Evolutionary conservation across 1,140 invertebrate species (phyloP), one percentile per base, ranked within the genome.

Genomic region (Caerostris extrusa): DNA sequence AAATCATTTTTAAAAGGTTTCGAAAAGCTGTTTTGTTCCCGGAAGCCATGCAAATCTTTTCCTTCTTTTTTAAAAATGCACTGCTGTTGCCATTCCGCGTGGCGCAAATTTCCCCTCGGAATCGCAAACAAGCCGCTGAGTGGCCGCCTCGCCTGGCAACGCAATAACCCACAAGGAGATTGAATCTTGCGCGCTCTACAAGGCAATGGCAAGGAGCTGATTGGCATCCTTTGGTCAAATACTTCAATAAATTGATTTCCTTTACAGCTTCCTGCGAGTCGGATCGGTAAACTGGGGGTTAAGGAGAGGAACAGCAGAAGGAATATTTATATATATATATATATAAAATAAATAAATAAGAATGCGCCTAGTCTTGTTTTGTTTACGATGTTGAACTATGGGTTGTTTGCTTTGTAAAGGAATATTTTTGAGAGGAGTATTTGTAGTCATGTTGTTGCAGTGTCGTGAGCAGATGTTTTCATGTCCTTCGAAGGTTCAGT

Each of bases 161-260:
- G 83, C 83, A 85, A 85, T 85, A 85, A 60, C 83, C 83, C 83
- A n/a, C 83, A 85, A 85, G 83, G 83, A 57, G 83, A 85, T 85
- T 58, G 83, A 85, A 85, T 85, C 86, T 88, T 53, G 58, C 19
- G 71, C 71, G 71, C 10, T 77, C 71, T 34, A 77, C 71, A 77
- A 67, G 61, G 61, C 61, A 67, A 17, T 14, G 61, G 61, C 61
- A 67, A 14, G 83, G 10, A 10, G 57, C 83, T 93, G 92, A 93
- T 93, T 93, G 92, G 92, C 92, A 93, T 93, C 92, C 92, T 93
- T 89, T 88, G 92, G 92, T 89, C 92, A 89, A 89, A 93, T 81
- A 85, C 92, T 89, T 89, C 91, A 87, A 93, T 93, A 89, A 88
- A 93, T 93, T 93, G 92, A 93, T 93, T 93, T 93, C 92, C 92